A percentile compares a stretch with the other conserved stretches of the same genome.
Conservation (phyloP, 2,797 vertebrate species). For the Hyperoplus immaculatus region DNA sequence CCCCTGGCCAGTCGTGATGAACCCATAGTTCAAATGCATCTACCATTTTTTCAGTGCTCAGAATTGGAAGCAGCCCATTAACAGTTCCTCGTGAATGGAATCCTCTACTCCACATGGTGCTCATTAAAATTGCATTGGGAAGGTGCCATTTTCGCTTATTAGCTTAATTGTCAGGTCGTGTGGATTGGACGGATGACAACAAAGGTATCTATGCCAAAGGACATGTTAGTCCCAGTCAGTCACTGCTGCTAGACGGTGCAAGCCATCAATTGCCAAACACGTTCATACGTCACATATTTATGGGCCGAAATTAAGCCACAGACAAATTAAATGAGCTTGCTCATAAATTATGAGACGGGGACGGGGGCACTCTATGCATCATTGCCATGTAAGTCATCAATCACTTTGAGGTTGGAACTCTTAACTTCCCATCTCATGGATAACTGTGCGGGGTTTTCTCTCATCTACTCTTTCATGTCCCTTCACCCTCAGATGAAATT, state of each 20-base stretch:
- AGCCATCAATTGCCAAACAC: slow-evolving; percentile 69
- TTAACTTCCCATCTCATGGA: slow-evolving; percentile 54
- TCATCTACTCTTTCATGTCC: slow-evolving; percentile 42
- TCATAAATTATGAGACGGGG: slow-evolving; percentile 81
- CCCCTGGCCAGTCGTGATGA: slow-evolving; percentile 52
- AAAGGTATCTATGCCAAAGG: slow-evolving; percentile 79
- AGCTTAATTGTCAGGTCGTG: slow-evolving; percentile 85
- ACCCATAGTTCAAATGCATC: slow-evolving; percentile 71
- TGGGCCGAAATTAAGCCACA: slow-evolving; percentile 77
- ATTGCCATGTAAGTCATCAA: slow-evolving; percentile 78
- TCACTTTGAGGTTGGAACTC: slow-evolving; percentile 67
- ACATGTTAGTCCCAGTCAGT: slow-evolving; percentile 74
- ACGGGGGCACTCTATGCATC: slow-evolving; percentile 73
- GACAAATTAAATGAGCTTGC: slow-evolving; percentile 81
- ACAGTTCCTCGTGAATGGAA: slow-evolving; percentile 64
- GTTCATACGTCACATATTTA: slow-evolving; percentile 75
- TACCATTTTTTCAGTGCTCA: slow-evolving; percentile 48
- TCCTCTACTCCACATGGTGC: slow-evolving; percentile 70
- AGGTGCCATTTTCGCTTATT: slow-evolving; percentile 84
- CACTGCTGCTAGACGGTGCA: slow-evolving; percentile 48
- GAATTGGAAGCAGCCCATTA: slow-evolving; percentile 71
- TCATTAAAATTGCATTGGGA: slow-evolving; percentile 86
- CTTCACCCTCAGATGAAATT: slow-evolving; percentile 41
- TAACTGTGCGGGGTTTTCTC: slow-evolving; percentile 60
- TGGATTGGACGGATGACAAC: slow-evolving; percentile 83